Evolutionary conservation across 2,888 invertebrate genomes (phyloP).

Genomic region (Margaritifera margaritifera): DNA sequence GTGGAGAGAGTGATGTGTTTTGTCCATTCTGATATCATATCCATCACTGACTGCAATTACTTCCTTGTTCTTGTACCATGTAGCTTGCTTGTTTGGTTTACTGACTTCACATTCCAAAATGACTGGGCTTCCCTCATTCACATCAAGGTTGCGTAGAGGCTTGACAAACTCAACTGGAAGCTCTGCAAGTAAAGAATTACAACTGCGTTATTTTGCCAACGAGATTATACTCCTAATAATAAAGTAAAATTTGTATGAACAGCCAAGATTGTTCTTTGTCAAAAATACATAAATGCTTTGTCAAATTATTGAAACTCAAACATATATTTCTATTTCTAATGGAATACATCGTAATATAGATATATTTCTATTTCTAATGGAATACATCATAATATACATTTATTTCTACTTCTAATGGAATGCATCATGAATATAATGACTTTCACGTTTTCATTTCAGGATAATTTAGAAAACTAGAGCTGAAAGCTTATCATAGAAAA

Average conservation of each 20-base stretch:
- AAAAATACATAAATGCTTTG: not conserved
- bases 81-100: conserved; percentile 92
- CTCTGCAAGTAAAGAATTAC: conserved; percentile 41
- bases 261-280: not conserved
- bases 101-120: conserved; percentile 94
- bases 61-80: conserved; percentile 86
- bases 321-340: too few relatives aligned
- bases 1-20: conserved; percentile 56
- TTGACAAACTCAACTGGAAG: conserved; percentile 55
- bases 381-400: too few relatives aligned
- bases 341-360: too few relatives aligned
- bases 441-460: too few relatives aligned
- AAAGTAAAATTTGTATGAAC: not conserved
- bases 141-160: conserved; percentile 49
- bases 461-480: too few relatives aligned
- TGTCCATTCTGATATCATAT: conserved; percentile 87
- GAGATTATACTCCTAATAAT: not conserved
- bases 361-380: too few relatives aligned
- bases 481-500: too few relatives aligned
- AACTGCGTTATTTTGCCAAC: conserved; percentile 2
- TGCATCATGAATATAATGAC: too few relatives aligned
- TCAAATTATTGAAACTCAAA: too few relatives aligned
- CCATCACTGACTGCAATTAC: conserved; percentile 89
- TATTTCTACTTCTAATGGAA: too few relatives aligned
- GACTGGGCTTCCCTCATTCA: conserved; percentile 74